Evolutionary conservation across 92 coral and sea anemone species (phyloP), one percentile per base, ranked within the genome.

Genomic region (Palythoa grandiflora): DNA sequence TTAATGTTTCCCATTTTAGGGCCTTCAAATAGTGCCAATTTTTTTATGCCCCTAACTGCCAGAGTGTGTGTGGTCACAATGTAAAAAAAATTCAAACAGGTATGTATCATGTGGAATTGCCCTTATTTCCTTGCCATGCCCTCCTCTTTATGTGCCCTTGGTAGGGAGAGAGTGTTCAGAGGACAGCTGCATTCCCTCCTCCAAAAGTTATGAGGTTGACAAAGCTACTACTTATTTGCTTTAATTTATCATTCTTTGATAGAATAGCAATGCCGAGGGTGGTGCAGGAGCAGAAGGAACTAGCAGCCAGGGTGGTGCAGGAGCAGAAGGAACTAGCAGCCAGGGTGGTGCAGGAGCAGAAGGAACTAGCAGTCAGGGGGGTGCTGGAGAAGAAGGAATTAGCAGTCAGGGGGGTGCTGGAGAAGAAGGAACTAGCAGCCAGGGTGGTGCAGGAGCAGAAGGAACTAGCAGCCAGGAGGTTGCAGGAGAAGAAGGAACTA

Each of bases 21-120:
- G 16, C 35, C 68, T 60, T 15, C 68, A 60, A 60, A 60, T 60
- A 60, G 68, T 60, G 68, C 68, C 16, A 60, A 60, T 60, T 17
- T 60, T 60, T 60, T 60, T 35, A 60, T 60, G 68, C 68, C n/a
- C 68, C 68, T 60, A 60, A 60, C 68, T 15, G 63, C 63, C 63
- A 57, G 68, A 60, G 68, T 60, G 68, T 60, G 70, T 63, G 70
- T 63, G 68, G 70, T n/a, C 36, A 63, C 70, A 63, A n/a, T 63
- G 68, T 61, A 61, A 61, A 61, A 61, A 61, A 61, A 61, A 61
- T 61, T 2, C 68, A 61, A 61, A 61, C 68, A 61, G 35, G 68
- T 17, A 63, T 63, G 70, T 63, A 2, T 63, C 36, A 3, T 63
- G 70, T 63, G 70, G 70, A 63, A 63, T 63, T 63, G 70, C 37